Percentiles rank a stretch among this genome's conserved stretches.
These are phyloP conservation scores for Rafetus swinhoei DNA, from an alignment of 2,113 vertebrate genomes.

Conservation along the genomic window DNA sequence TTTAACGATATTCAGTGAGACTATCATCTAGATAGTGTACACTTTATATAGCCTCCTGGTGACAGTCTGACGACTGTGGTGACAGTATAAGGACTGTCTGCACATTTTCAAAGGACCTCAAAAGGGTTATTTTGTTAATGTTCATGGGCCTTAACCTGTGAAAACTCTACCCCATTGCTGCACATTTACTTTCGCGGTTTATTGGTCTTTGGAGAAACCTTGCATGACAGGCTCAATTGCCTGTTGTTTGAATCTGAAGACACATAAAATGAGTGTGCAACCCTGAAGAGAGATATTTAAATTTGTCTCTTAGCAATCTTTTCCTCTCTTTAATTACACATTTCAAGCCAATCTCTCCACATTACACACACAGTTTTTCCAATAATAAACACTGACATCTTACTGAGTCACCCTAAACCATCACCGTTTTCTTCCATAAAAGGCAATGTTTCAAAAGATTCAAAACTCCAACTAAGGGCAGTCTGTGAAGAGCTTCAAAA, in stretches of 20 bases:
- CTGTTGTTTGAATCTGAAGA: background rate
- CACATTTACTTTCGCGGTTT: background rate
- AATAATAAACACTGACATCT: conserved; percentile 4
- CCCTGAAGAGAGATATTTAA: background rate
- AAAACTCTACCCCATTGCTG: background rate
- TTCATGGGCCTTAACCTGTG: background rate
- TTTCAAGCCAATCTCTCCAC: background rate
- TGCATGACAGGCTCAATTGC: background rate
- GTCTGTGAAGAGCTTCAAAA: too few species aligned
- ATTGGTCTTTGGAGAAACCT: background rate
- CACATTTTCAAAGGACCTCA: background rate
- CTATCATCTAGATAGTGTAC: rapidly evolving
- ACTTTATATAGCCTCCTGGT: background rate
- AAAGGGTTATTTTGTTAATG: background rate
- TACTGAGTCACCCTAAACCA: conserved; percentile 40
- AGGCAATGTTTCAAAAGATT: background rate
- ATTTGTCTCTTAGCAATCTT: background rate
- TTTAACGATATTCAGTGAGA: background rate
- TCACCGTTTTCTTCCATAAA: background rate
- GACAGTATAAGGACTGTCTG: rapidly evolving
- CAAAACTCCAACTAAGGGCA: background rate
- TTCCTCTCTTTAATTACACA: background rate
- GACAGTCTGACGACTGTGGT: rapidly evolving
- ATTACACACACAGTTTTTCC: background rate
- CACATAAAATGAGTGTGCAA: background rate